These are phyloP conservation scores for Xestoiulus laeticollis DNA, from an alignment of 2,888 invertebrate species.

Conservation along the genomic window DNA sequence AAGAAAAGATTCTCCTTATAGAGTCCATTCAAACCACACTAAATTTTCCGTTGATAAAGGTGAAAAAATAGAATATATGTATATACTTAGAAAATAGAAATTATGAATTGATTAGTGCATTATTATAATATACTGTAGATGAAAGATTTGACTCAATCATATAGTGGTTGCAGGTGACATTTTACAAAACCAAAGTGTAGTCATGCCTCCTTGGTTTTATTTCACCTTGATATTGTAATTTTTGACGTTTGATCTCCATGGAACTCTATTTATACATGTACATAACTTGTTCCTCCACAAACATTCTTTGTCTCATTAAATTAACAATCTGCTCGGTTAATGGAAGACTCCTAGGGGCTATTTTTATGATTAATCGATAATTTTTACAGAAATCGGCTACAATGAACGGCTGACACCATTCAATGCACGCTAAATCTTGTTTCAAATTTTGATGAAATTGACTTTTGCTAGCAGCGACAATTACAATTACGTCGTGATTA, in stretches of 20 bases:
- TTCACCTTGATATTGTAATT: neutral
- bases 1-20: too few species aligned
- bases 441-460: slow-evolving; percentile 5
- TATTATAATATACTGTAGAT: neutral
- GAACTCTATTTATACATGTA: neutral
- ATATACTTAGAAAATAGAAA: too few species aligned
- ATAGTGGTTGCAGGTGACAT: neutral
- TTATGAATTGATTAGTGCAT: neutral
- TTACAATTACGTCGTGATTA: neutral
- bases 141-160: neutral
- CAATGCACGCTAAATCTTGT: neutral
- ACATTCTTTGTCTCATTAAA: slow-evolving; percentile 14
- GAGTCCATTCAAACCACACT: too few species aligned
- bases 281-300: neutral
- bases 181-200: neutral
- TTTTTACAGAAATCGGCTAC: neutral
- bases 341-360: neutral
- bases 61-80: too few species aligned
- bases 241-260: neutral
- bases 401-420: neutral
- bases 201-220: neutral
- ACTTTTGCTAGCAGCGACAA: slow-evolving; percentile 6
- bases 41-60: too few species aligned
- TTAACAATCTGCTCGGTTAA: neutral
- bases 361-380: neutral